Conservation (phyloP, 2,113 vertebrate genomes). For the Pavo muticus region DNA sequence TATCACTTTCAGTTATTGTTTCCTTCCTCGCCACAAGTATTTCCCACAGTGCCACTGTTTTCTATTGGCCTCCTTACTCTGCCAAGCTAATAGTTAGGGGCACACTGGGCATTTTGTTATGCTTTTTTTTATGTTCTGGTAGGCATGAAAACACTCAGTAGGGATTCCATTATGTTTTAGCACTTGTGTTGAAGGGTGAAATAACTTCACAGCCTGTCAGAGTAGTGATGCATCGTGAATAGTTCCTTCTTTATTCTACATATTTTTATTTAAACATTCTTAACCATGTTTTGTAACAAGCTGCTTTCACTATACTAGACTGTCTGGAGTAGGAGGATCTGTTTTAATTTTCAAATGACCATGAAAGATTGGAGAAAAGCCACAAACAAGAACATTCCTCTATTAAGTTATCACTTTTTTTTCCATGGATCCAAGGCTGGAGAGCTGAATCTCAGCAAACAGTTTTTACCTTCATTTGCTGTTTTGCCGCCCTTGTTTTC, state of each 20-base stretch:
- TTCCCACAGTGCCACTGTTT: conserved; percentile 41
- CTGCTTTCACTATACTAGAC: conserved; percentile 31
- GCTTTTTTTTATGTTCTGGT: conserved; percentile 9
- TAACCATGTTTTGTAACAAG: conserved; percentile 18
- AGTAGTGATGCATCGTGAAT: conserved; percentile 31
- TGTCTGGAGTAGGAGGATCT: conserved; percentile 45
- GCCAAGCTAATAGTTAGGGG: conserved; percentile 39
- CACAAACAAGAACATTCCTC: conserved; percentile 27
- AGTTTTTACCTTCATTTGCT: neutral
- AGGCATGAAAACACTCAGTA: conserved; percentile 9
- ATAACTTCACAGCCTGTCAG: conserved; percentile 46
- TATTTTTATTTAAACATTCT: conserved; percentile 46
- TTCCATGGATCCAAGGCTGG: neutral
- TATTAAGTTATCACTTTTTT: conserved; percentile 25
- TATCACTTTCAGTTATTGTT: conserved; percentile 62
- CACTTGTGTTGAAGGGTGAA: conserved; percentile 50
- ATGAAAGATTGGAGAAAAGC: conserved; percentile 30
- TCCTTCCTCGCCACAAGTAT: neutral
- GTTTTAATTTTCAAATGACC: conserved; percentile 55
- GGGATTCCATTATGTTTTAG: conserved; percentile 31
- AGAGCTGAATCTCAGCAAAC: neutral
- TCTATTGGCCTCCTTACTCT: conserved; percentile 42
- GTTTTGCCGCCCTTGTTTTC: neutral
- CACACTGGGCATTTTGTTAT: conserved; percentile 45
- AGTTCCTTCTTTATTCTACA: conserved; percentile 40